Percentiles rank a stretch among this genome's conserved stretches.
Conservation (phyloP, 2,797 vertebrate genomes). For the Champsocephalus esox region DNA sequence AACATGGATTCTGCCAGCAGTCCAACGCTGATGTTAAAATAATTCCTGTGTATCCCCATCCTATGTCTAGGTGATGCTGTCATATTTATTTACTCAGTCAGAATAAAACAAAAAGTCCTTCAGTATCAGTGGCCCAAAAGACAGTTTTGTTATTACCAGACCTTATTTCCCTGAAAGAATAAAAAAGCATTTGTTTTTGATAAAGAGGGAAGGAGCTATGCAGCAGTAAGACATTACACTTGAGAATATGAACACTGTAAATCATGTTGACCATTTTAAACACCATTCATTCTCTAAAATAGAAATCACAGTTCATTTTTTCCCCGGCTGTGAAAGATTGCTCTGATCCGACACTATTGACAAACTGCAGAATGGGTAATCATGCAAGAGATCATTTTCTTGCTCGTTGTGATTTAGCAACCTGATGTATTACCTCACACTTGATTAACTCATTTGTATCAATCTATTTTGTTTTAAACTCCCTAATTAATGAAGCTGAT, state of each 20-base stretch:
- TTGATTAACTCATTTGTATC: slow-evolving; percentile 2
- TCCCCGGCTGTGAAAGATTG: not conserved
- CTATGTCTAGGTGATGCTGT: slow-evolving; percentile 9
- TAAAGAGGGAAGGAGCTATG: not conserved
- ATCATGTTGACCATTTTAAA: slow-evolving; percentile 7
- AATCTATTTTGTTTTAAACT: not conserved
- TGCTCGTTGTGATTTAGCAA: not conserved
- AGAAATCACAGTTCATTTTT: not conserved
- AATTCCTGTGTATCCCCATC: not conserved
- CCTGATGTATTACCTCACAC: slow-evolving; percentile 5
- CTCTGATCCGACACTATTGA: slow-evolving; percentile 6
- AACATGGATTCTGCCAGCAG: slow-evolving; percentile 44
- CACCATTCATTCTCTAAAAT: slow-evolving; percentile 5
- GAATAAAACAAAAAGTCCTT: not conserved
- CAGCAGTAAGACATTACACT: not conserved
- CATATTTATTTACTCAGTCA: slow-evolving; percentile 29
- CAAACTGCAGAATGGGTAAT: slow-evolving; percentile 17
- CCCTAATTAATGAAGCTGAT: slow-evolving; percentile 18
- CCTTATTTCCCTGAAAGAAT: slow-evolving; percentile 17
- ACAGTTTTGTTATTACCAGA: slow-evolving; percentile 25
- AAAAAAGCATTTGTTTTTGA: slow-evolving; percentile 12
- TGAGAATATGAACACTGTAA: slow-evolving; percentile 7
- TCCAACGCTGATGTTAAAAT: slow-evolving; percentile 19
- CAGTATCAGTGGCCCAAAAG: slow-evolving; percentile 14
- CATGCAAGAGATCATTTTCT: slow-evolving; percentile 30